Conservation (phyloP, 2,888 invertebrate genomes). For the Saturnia pavonia region DNA sequence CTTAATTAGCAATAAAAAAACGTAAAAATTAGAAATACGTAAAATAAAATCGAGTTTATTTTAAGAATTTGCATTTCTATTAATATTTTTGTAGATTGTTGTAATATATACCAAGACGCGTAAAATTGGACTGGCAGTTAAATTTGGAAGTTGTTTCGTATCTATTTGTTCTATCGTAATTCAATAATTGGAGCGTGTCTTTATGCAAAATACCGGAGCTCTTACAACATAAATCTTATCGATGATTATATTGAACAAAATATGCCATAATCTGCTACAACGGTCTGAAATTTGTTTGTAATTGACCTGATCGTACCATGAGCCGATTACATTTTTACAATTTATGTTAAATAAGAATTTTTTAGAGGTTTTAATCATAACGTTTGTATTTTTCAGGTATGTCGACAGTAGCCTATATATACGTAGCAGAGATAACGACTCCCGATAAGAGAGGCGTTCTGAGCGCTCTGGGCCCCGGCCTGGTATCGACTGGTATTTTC, state of each 20-base stretch:
- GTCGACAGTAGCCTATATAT: constrained; percentile 86
- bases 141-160: no score
- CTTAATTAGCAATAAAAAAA: not conserved
- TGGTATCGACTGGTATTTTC: constrained; percentile 87
- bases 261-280: no score
- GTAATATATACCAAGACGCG: not conserved
- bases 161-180: not conserved
- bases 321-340: no score
- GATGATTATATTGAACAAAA: not conserved
- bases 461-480: constrained; percentile 86
- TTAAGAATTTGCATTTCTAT: no score
- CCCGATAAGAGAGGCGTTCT: constrained; percentile 86
- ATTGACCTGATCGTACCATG: no score
- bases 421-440: constrained; percentile 86
- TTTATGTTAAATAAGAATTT: no score
- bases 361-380: not conserved
- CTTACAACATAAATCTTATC: not conserved
- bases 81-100: no score
- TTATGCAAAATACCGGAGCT: not conserved
- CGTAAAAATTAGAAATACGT: not conserved
- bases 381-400: constrained; percentile 74
- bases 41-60: no score
- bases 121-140: not conserved
- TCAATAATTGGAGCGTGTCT: not conserved
- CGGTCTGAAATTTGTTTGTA: no score